Base-by-base conservation (phyloP, 2,888 invertebrate genomes). In the Thyatira batis region DNA sequence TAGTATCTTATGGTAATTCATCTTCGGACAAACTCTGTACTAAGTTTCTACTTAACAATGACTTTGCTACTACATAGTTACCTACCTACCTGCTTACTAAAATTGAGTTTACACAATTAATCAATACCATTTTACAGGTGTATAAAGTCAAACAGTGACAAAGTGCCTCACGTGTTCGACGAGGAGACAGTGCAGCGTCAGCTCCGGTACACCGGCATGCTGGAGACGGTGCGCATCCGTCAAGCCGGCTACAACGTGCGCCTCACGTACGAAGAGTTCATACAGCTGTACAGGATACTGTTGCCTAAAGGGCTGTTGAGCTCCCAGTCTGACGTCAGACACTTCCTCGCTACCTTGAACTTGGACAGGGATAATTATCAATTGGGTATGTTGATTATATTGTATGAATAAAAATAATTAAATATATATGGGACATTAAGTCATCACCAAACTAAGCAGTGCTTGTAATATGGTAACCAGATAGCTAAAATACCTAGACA, bases 191-290 rank as follows among this genome's bases (percentile, higher is more conserved):
- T 98, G 8, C 96, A 98, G 73, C 93, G 98, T 50, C 93, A 93
- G 62, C 92, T 99, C 55, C 93, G 98, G 9, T 99, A 99, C 86
- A 98, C 98, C 0, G 99, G 99, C 58, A 99, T 98, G 98, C 80
- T 99, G 73, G 98, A 98, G 81, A 99, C 98, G 0, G 98, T 98
- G 11, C 93, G 98, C 68, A 98, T 99, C 61, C 92, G 98, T 50
- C 97, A 98, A 79, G 98, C 98, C 1, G 98, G 98, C 1, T 99
- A 98, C 90, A 98, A 98, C 84, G 98, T 98, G 58, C 93, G 98
- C 30, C 93, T 98, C 30, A 96, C 97, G 0, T 98, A 98, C 84
- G 97, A 98, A 80, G 98, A 98, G 86, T 99, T 99, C 84, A 97
- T 97, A 60, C 97, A 98, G 77, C 90, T 97, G 55, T 98, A 98